Percentiles rank a stretch among this genome's conserved stretches.
Evolutionary conservation across 2,797 vertebrate genomes (phyloP).

Genomic region (Agapornis canus): DNA sequence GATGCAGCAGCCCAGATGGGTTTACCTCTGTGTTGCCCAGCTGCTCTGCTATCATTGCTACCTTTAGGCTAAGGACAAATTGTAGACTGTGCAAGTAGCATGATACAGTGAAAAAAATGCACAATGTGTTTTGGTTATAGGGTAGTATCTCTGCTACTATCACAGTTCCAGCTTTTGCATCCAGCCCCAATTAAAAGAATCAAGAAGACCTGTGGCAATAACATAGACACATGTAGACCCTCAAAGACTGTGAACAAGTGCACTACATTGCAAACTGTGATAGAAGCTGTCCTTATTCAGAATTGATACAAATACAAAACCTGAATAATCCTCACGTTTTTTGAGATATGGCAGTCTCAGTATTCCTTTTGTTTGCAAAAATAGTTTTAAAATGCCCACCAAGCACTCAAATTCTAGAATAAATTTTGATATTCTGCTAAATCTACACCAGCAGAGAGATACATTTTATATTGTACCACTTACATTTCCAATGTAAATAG

Average conservation of each 20-base stretch:
- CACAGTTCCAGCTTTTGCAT: background rate
- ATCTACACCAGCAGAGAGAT: background rate
- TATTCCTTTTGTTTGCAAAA: background rate
- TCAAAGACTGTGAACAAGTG: background rate
- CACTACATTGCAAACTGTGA: background rate
- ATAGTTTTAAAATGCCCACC: background rate
- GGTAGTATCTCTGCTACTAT: background rate
- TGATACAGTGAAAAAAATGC: background rate
- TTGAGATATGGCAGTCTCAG: background rate
- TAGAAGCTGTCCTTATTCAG: background rate
- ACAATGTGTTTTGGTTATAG: background rate
- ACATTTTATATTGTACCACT: background rate
- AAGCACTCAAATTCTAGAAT: background rate
- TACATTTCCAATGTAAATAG: background rate
- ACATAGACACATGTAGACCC: fast-evolving
- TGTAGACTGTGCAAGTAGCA: background rate
- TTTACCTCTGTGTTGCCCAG: background rate
- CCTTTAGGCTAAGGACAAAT: background rate
- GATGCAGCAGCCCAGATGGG: background rate
- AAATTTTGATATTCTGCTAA: background rate
- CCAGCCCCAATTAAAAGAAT: background rate
- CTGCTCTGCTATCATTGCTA: background rate
- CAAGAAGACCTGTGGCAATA: background rate
- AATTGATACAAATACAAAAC: background rate
- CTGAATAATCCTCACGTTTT: background rate